These are phyloP conservation scores for Sialia sialis DNA, from an alignment of 2,113 vertebrate species.

Conservation along the genomic window DNA sequence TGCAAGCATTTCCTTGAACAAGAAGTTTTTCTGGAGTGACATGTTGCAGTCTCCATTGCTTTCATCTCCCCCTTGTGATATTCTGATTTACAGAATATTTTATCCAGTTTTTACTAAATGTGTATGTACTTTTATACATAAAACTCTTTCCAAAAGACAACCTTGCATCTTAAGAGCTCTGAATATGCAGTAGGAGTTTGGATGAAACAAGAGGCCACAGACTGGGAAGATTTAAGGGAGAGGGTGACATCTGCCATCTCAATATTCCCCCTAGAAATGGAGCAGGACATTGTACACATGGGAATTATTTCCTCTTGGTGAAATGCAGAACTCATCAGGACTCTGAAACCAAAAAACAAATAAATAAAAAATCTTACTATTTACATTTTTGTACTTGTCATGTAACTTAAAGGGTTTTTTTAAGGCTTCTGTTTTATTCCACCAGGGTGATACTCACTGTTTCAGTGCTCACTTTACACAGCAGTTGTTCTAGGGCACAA, in stretches of 20 bases:
- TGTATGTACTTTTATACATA: not conserved
- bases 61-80: conserved; percentile 63
- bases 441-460: not conserved
- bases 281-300: not conserved
- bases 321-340: conserved; percentile 24
- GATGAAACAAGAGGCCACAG: conserved; percentile 23
- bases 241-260: conserved; percentile 24
- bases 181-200: conserved; percentile 16
- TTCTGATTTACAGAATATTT: conserved; percentile 63
- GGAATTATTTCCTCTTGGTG: not conserved
- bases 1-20: conserved; percentile 33
- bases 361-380: not conserved
- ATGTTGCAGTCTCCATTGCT: conserved; percentile 13
- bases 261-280: conserved; percentile 38
- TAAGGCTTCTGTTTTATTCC: not conserved
- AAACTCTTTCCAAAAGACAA: conserved; percentile 22
- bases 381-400: not conserved
- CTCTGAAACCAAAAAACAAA: not conserved
- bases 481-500: not conserved
- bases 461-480: not conserved
- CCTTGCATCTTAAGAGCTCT: conserved; percentile 15
- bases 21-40: conserved; percentile 19
- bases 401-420: not conserved
- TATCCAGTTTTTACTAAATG: conserved; percentile 18
- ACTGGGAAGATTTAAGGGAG: conserved; percentile 55